Base-by-base conservation (phyloP, 2,888 invertebrate genomes). In the Alloplasta piceator region DNA sequence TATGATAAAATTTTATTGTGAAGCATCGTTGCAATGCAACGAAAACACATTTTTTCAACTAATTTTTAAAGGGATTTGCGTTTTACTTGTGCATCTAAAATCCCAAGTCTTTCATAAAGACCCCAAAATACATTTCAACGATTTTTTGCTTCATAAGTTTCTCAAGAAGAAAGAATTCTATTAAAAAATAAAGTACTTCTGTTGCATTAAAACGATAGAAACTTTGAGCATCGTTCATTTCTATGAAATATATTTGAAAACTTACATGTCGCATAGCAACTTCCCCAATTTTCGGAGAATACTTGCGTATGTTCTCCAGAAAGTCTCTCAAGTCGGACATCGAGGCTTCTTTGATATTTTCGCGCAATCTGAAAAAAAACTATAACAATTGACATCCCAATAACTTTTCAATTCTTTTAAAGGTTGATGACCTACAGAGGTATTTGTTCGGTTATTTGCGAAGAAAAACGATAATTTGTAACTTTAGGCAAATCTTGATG, bases 291-390 rank as follows among this genome's bases (percentile, higher is more conserved):
- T 97, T 97, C 0, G 98, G 97, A 38, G 99, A 98, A 90, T 98
- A 96, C 91, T 96, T 97, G 43, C 99, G 94, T 83, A 99, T 98
- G 89, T 98, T 98, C 92, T 99, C 99, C 12, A 99, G 94, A 92
- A 99, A 99, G 91, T 99, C 98, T 87, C 98, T 96, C 84, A 99
- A 94, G 91, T 99, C 99, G 0, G 96, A 96, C 96, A 98, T 98
- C 0, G 99, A 98, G 0, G 98, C 98, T 85, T 97, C 97, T 90
- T 98, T 97, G 89, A 99, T 99, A 85, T 97, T 96, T 89, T 98
- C 96, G 67, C 99, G 94, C 50, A 99, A 94, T 73, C 94, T 94
- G 86, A 26, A 91, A n/a, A 48, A 48, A 66, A 76, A 72, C 9
- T 5, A 10, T 12, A 10, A 6, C 12, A 50, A 63, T 9, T 26